phyloP scores from a whole-genome alignment of 2,113 vertebrate species.

The Apeltes quadracus region DNA sequence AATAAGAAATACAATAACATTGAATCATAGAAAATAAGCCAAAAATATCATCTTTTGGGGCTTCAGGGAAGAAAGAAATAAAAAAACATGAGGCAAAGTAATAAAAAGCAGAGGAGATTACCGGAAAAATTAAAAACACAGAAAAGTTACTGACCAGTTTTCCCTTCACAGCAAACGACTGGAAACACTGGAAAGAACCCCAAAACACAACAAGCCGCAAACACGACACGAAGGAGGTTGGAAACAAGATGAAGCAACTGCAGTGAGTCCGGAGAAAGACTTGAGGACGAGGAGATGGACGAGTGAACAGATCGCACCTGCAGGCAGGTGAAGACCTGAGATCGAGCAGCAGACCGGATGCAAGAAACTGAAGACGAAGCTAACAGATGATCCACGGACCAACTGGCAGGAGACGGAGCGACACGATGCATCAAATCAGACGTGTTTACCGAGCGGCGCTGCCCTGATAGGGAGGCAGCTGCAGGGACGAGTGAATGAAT shows the following conservation, averaged over 20 bases:
- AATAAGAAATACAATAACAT: background rate
- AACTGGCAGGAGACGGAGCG: conserved; percentile 5
- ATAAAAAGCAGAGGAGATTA: conserved; percentile 9
- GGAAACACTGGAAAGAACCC: conserved; percentile 34
- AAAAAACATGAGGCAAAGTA: conserved; percentile 21
- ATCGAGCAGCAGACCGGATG: conserved; percentile 22
- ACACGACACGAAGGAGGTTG: conserved; percentile 12
- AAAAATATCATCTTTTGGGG: conserved; percentile 33
- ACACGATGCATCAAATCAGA: background rate
- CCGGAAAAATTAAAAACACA: conserved; percentile 33
- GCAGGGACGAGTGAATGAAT: conserved; percentile 9
- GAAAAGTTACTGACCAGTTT: conserved; percentile 45
- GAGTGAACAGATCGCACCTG: conserved; percentile 15
- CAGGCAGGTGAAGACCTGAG: conserved; percentile 3
- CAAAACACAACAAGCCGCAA: conserved; percentile 32
- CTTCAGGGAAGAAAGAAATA: conserved; percentile 25
- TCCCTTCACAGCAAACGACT: conserved; percentile 20
- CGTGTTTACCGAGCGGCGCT: background rate
- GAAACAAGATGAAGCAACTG: background rate
- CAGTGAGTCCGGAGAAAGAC: background rate
- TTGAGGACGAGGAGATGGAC: background rate
- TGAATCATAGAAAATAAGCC: background rate
- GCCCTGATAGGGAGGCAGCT: background rate
- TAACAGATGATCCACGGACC: background rate
- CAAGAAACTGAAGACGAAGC: conserved; percentile 3